Evolutionary conservation across 2,113 vertebrate species (phyloP).

Genomic region (Oncorhynchus kisutch): DNA sequence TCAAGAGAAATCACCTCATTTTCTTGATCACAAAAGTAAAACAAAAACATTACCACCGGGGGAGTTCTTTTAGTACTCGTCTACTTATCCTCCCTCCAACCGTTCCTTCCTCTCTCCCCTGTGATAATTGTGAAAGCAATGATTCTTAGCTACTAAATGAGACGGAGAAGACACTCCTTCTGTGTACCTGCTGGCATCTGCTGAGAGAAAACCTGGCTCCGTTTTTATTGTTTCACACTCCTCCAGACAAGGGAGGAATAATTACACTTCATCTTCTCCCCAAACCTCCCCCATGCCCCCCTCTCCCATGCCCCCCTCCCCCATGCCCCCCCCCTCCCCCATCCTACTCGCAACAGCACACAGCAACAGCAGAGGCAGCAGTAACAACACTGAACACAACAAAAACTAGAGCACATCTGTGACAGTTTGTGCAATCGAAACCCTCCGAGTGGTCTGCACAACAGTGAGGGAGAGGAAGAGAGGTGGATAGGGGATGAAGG

Average conservation of each 20-base stretch:
- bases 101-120: background rate
- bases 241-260: conserved; percentile 35
- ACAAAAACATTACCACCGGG: background rate
- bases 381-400: background rate
- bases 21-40: background rate
- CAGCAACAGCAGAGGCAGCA: too few species aligned
- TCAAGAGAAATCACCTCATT: background rate
- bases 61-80: background rate
- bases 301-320: background rate
- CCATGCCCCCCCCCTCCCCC: too few species aligned
- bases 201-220: conserved; percentile 29
- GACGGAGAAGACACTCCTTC: conserved; percentile 6
- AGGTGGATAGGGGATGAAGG: too few species aligned
- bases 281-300: background rate
- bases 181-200: conserved; percentile 30
- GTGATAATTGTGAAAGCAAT: conserved; percentile 8
- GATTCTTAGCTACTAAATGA: conserved; percentile 5
- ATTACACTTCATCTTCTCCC: conserved; percentile 42
- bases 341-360: background rate
- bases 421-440: conserved; percentile 1
- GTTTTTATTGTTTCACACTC: conserved; percentile 12
- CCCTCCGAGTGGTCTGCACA: background rate
- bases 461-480: too few species aligned
- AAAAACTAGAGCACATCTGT: conserved; percentile 19
- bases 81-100: background rate